Percentiles rank a stretch among this genome's conserved stretches.
Evolutionary conservation across 2,797 vertebrate genomes (phyloP).

Genomic region (Megaceryle alcyon): DNA sequence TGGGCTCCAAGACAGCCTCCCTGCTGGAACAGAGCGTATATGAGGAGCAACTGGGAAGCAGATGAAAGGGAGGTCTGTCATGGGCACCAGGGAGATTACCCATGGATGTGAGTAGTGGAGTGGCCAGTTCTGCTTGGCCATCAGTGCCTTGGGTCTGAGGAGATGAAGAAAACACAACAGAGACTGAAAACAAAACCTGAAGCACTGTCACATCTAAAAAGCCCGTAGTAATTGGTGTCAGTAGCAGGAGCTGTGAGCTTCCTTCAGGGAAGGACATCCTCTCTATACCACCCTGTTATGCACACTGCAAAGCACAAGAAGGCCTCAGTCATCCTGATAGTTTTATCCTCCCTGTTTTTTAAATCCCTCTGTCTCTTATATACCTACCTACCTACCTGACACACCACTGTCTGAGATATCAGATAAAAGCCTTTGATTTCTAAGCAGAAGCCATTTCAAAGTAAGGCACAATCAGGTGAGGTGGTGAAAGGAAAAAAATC

Average conservation of each 20-base stretch:
- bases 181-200: neutral
- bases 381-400: neutral
- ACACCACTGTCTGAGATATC: neutral
- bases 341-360: neutral
- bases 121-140: neutral
- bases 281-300: neutral
- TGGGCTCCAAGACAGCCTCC: neutral
- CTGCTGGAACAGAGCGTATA: neutral
- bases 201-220: neutral
- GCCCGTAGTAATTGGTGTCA: neutral
- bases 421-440: conserved; percentile 20
- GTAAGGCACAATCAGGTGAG: neutral
- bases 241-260: neutral
- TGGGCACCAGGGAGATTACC: neutral
- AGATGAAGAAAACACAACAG: neutral
- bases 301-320: rapidly evolving
- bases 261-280: neutral
- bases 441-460: conserved; percentile 28
- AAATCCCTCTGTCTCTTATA: neutral
- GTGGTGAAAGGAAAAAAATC: neutral
- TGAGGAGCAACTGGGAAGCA: neutral
- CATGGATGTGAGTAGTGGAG: neutral
- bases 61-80: neutral
- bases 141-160: neutral
- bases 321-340: neutral